Evolutionary conservation across 2,797 vertebrate genomes (phyloP).

Genomic region (Chaetodon trifasciatus): DNA sequence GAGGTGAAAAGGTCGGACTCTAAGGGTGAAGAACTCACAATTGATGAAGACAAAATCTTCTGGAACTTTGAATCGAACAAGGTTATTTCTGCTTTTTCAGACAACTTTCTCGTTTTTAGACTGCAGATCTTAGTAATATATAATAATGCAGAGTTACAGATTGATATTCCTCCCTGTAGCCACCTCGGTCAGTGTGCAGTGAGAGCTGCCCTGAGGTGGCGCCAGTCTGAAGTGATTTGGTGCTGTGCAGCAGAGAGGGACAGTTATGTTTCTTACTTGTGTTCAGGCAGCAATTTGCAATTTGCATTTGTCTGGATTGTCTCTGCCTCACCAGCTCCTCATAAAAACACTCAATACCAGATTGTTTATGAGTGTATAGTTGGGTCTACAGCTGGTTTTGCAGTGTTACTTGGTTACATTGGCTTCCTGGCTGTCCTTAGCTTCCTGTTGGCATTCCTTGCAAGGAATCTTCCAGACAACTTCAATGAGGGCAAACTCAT

Average conservation of each 20-base stretch:
- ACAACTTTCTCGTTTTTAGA: no score
- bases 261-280: no score
- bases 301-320: no score
- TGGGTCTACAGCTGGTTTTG: slow-evolving; percentile 74
- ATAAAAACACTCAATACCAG: slow-evolving; percentile 52
- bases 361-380: slow-evolving; percentile 79
- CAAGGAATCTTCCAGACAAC: slow-evolving; percentile 72
- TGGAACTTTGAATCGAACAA: slow-evolving; percentile 10
- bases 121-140: no score
- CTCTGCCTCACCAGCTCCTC: no score
- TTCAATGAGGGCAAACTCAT: slow-evolving; percentile 83
- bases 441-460: slow-evolving; percentile 71
- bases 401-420: slow-evolving; percentile 76
- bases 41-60: slow-evolving; percentile 3
- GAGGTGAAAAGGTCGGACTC: background rate
- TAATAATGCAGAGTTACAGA: background rate
- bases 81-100: background rate
- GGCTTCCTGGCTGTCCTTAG: slow-evolving; percentile 73
- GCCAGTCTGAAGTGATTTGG: no score
- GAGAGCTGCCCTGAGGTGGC: background rate
- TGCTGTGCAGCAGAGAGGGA: no score
- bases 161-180: background rate
- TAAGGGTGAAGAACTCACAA: background rate
- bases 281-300: no score
- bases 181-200: background rate